Base-by-base conservation (phyloP, 1,140 invertebrate species). In the Chironomus striatipennis region DNA sequence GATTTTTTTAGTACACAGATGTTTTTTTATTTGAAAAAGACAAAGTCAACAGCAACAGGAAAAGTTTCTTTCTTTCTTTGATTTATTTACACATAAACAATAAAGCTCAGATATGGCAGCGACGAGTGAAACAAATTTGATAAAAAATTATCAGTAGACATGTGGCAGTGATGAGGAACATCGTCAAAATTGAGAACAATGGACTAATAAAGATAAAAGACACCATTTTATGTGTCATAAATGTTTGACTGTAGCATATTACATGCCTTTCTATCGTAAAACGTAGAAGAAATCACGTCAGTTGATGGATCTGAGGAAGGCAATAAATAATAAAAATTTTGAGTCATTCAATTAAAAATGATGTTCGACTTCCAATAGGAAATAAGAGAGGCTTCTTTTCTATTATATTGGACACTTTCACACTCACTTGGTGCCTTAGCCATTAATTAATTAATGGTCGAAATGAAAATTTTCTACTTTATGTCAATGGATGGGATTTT, bases 281-380 rank as follows among this genome's bases (percentile, higher is more conserved):
- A 34, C 5, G 1, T 7, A 57, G 12, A 5, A 5, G 12, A 57
- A 57, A 57, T 57, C 47, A n/a, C n/a, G 12, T n/a, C n/a, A 0
- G 12, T 57, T 57, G 47, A 57, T 57, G 47, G 12, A 57, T 57
- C 12, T 15, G 47, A 57, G 47, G 12, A 57, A 57, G 47, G 4
- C 12, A 57, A n/a, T 12, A 57, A 57, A 57, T 57, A n/a, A n/a
- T 15, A 57, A n/a, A 34, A 34, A 34, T 34, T 34, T 34, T 34
- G 24, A 74, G 43, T n/a, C 43, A 74, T 57, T 57, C 47, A 57
- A 57, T 57, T n/a, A 57, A 57, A 57, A 57, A 57, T 57, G 47
- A 57, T 57, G n/a, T 57, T 57, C n/a, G 47, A 57, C n/a, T 57
- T 57, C 47, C 10, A 57, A 57, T 57, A 2, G 47, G 47, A 57